Conservation (phyloP, 2,888 invertebrate genomes). For the Zygothrica quintamaculata region DNA sequence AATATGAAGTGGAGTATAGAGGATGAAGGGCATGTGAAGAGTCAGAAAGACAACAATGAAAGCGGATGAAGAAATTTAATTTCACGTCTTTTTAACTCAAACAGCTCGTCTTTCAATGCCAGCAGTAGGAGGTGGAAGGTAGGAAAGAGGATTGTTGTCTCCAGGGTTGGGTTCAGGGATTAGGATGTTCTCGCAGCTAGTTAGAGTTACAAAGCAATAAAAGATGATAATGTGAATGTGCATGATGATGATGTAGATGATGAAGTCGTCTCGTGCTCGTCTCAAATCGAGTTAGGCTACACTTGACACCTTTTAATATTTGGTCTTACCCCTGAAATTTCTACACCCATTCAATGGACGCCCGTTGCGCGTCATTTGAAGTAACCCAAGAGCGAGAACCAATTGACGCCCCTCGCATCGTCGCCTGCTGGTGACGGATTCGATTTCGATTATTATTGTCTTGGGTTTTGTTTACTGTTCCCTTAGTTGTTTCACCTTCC, state of each 20-base stretch:
- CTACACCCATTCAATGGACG: slow-evolving; percentile 45
- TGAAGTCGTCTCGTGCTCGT: slow-evolving; percentile 24
- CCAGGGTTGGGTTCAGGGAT: slow-evolving; percentile 15
- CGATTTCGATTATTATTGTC: slow-evolving; percentile 73
- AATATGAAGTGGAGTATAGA: background rate
- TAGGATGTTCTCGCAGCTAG: slow-evolving; percentile 36
- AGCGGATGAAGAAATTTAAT: slow-evolving; percentile 82
- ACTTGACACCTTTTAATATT: slow-evolving; percentile 73
- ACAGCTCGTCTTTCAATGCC: slow-evolving; percentile 57
- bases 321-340: slow-evolving; percentile 8
- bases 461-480: slow-evolving; percentile 67
- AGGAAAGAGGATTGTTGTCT: slow-evolving; percentile 5
- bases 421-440: slow-evolving; percentile 70
- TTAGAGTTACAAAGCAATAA: slow-evolving; percentile 29
- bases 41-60: slow-evolving; percentile 49
- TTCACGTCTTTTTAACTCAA: slow-evolving; percentile 78
- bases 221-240: too few species aligned
- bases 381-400: slow-evolving; percentile 27
- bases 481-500: background rate
- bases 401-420: slow-evolving; percentile 45
- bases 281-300: slow-evolving; percentile 52
- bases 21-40: too few species aligned
- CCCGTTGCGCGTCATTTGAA: slow-evolving; percentile 27
- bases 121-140: slow-evolving; percentile 6
- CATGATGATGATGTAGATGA: slow-evolving; percentile 32